phyloP scores from a whole-genome alignment of 2,888 invertebrate species.

The Tetanocera ferruginea region DNA sequence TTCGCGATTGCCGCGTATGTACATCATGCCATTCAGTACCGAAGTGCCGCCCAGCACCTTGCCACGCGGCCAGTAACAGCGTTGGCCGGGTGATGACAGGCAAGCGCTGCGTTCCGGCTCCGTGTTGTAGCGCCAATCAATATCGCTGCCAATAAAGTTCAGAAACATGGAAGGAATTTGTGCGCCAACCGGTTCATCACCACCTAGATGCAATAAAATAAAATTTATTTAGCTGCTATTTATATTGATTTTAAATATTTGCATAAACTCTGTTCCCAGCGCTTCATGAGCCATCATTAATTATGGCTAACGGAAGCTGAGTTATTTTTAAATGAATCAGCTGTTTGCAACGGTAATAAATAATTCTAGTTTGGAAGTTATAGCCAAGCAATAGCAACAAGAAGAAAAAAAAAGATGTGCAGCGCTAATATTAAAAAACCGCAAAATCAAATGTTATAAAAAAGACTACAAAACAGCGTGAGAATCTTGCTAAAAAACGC shows the following conservation, averaged over 20 bases:
- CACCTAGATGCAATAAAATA: slow-evolving; percentile 71
- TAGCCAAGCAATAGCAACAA: too few relatives aligned
- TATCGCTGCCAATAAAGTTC: slow-evolving; percentile 86
- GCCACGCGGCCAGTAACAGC: slow-evolving; percentile 89
- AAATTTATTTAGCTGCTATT: not conserved
- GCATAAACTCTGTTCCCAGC: too few relatives aligned
- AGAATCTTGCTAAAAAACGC: too few relatives aligned
- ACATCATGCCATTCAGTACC: slow-evolving; percentile 97
- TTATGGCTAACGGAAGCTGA: too few relatives aligned
- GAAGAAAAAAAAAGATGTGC: too few relatives aligned
- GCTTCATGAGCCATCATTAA: too few relatives aligned
- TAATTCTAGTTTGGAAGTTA: too few relatives aligned
- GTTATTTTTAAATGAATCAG: too few relatives aligned
- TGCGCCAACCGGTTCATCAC: slow-evolving; percentile 88
- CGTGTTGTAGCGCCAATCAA: slow-evolving; percentile 90
- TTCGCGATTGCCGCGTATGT: slow-evolving; percentile 87
- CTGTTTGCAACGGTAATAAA: too few relatives aligned
- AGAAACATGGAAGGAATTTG: slow-evolving; percentile 92
- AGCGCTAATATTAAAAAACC: too few relatives aligned
- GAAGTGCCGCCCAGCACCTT: slow-evolving; percentile 93
- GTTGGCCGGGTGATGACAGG: slow-evolving; percentile 75
- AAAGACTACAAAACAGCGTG: too few relatives aligned
- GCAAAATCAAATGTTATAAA: too few relatives aligned
- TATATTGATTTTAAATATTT: not conserved
- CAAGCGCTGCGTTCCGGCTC: slow-evolving; percentile 86